A percentile compares a stretch with the other conserved stretches of the same genome.
Evolutionary conservation across 1,140 invertebrate species (phyloP).

Genomic region (Aphelenchoides fujianensis): DNA sequence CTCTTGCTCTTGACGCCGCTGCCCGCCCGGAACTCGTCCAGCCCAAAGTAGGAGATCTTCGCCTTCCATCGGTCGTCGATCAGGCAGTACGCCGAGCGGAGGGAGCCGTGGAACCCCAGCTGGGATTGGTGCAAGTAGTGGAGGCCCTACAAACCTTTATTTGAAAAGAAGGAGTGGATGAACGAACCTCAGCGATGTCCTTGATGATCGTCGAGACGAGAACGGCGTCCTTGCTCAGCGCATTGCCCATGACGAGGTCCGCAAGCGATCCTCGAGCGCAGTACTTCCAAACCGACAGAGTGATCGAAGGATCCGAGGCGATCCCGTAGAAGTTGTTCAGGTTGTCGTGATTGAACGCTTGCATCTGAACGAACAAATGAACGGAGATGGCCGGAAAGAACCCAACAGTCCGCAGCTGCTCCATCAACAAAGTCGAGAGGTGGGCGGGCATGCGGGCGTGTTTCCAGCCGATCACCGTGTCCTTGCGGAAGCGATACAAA

Average conservation of each 20-base stretch:
- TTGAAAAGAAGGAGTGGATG: slow-evolving; percentile 13
- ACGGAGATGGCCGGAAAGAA: too few species aligned
- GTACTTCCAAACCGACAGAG: slow-evolving; percentile 31
- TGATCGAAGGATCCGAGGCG: slow-evolving; percentile 19
- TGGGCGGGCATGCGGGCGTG: slow-evolving; percentile 28
- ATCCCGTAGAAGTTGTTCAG: slow-evolving; percentile 33
- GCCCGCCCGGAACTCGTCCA: slow-evolving; percentile 22
- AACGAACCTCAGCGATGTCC: slow-evolving; percentile 39
- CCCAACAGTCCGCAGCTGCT: slow-evolving; percentile 19
- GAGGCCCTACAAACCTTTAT: slow-evolving; percentile 37
- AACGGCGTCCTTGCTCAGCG: slow-evolving; percentile 49
- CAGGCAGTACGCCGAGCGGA: slow-evolving; percentile 40
- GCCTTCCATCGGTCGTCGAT: slow-evolving; percentile 50
- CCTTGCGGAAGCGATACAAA: slow-evolving; percentile 41
- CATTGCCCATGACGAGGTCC: slow-evolving; percentile 46
- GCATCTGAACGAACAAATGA: slow-evolving; percentile 36
- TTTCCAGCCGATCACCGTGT: slow-evolving; percentile 47
- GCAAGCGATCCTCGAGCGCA: slow-evolving; percentile 27
- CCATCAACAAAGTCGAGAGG: slow-evolving; percentile 18
- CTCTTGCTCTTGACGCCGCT: not conserved
- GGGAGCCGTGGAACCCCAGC: slow-evolving; percentile 32
- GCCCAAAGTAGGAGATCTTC: slow-evolving; percentile 44
- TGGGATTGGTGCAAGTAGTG: slow-evolving; percentile 26
- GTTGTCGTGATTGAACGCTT: slow-evolving; percentile 35
- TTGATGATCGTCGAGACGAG: slow-evolving; percentile 55